A percentile compares a stretch with the other conserved stretches of the same genome.
Evolutionary conservation across 1,140 invertebrate species (phyloP).

Genomic region (Drosophila mayri): DNA sequence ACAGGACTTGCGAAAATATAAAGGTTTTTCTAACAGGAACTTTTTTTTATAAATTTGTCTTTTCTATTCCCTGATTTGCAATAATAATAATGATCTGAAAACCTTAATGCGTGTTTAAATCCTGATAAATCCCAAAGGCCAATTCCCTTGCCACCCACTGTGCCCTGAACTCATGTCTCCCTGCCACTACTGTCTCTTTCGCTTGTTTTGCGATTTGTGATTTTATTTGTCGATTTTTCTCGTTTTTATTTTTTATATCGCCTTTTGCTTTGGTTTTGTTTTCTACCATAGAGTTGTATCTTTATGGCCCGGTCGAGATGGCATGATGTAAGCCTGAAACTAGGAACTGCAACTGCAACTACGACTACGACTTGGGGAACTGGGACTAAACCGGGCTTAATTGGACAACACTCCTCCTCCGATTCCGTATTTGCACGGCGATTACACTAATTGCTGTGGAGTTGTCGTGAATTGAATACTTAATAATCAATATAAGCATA

Average conservation of each 20-base stretch:
- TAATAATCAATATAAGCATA: constrained; percentile 42
- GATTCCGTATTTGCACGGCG: constrained; percentile 41
- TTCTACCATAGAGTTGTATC: constrained; percentile 46
- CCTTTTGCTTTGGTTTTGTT: constrained; percentile 43
- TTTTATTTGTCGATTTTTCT: constrained; percentile 58
- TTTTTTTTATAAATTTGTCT: background rate
- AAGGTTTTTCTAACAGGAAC: no score
- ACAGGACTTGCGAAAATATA: constrained; percentile 3
- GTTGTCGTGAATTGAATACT: constrained; percentile 43
- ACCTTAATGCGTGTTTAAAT: background rate
- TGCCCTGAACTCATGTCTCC: constrained; percentile 18
- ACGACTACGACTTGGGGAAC: constrained; percentile 8
- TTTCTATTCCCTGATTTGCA: background rate
- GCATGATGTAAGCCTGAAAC: constrained; percentile 53
- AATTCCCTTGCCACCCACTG: constrained; percentile 23
- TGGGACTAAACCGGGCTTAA: constrained; percentile 48
- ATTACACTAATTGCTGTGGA: constrained; percentile 51
- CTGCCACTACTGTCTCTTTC: constrained; percentile 31
- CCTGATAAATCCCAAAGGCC: background rate
- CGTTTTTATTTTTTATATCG: constrained; percentile 54
- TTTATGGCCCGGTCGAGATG: constrained; percentile 31
- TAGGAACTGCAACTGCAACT: constrained; percentile 8
- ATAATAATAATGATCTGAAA: background rate
- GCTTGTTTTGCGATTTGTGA: constrained; percentile 55
- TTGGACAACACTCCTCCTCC: constrained; percentile 51